Percentiles rank a stretch among this genome's conserved stretches.
phyloP scores from a whole-genome alignment of 2,888 invertebrate species.

The Pasiphila rectangulata region DNA sequence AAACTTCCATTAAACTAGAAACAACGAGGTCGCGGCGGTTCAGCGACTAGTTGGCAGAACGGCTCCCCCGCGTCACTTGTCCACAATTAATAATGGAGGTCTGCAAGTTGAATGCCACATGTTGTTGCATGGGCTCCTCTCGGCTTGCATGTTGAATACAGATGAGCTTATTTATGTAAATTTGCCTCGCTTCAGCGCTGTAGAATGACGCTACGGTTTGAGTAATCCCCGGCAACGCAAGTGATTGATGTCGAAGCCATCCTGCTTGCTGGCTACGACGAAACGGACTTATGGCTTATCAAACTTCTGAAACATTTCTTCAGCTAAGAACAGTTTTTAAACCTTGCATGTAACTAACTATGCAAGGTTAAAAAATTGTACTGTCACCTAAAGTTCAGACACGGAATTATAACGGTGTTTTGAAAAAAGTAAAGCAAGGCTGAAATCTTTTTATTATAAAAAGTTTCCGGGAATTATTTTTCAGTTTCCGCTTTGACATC shows the following conservation, averaged over 20 bases:
- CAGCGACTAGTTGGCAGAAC: constrained; percentile 40
- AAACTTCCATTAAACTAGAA: constrained; percentile 61
- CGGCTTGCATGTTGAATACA: constrained; percentile 72
- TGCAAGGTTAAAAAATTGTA: too few relatives aligned
- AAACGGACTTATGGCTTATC: constrained; percentile 36
- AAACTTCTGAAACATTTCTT: constrained; percentile 31
- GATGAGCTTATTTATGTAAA: constrained; percentile 78
- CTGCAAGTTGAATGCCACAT: constrained; percentile 75
- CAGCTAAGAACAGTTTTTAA: not conserved
- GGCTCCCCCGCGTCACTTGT: constrained; percentile 64
- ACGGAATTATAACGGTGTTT: too few relatives aligned
- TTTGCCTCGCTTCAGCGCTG: constrained; percentile 58
- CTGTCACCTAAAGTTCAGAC: too few relatives aligned
- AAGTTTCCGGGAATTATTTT: too few relatives aligned
- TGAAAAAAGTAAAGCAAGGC: too few relatives aligned
- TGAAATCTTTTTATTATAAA: too few relatives aligned
- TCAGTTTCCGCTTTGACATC: too few relatives aligned
- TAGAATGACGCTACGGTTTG: constrained; percentile 61
- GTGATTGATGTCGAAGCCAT: constrained; percentile 70
- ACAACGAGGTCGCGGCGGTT: constrained; percentile 47
- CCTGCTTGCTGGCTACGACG: constrained; percentile 47
- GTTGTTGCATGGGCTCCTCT: constrained; percentile 73
- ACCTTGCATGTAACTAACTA: too few relatives aligned
- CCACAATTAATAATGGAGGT: constrained; percentile 77
- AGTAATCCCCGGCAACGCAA: constrained; percentile 67